phyloP scores from a whole-genome alignment of 2,797 vertebrate species.

The Falco columbarius region DNA sequence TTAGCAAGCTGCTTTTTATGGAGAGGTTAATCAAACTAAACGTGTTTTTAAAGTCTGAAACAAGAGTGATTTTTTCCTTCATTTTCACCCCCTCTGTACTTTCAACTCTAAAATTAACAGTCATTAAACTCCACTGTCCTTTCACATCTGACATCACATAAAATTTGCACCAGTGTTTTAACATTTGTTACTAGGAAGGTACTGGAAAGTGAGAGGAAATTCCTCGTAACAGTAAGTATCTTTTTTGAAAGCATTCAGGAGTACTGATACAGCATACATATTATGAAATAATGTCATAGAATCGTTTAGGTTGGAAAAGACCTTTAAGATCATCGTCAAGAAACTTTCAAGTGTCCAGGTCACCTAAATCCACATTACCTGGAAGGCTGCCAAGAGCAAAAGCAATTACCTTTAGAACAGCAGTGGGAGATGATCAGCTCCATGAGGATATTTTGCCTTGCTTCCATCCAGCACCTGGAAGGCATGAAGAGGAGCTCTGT shows the following conservation, averaged over 20 bases:
- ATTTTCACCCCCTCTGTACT: neutral
- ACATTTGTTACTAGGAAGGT: neutral
- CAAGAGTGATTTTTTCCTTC: neutral
- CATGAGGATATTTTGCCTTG: constrained; percentile 71
- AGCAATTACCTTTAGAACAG: constrained; percentile 74
- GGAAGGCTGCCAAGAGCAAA: neutral
- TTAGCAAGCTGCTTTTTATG: neutral
- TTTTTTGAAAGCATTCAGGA: neutral
- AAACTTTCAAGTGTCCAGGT: neutral
- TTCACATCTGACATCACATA: neutral
- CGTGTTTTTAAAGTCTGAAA: neutral
- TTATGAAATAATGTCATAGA: neutral
- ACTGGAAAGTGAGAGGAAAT: neutral
- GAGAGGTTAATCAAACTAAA: neutral
- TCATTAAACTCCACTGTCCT: neutral
- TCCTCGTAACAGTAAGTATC: neutral
- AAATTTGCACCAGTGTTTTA: neutral
- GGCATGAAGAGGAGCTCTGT: neutral
- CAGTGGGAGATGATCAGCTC: constrained; percentile 77
- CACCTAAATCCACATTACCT: neutral
- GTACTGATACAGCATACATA: neutral
- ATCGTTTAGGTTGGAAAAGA: neutral
- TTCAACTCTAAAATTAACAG: neutral
- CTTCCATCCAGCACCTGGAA: constrained; percentile 77
- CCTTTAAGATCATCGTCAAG: neutral